Evolutionary conservation across 1,140 invertebrate species (phyloP).

Genomic region (Marisa cornuarietis): DNA sequence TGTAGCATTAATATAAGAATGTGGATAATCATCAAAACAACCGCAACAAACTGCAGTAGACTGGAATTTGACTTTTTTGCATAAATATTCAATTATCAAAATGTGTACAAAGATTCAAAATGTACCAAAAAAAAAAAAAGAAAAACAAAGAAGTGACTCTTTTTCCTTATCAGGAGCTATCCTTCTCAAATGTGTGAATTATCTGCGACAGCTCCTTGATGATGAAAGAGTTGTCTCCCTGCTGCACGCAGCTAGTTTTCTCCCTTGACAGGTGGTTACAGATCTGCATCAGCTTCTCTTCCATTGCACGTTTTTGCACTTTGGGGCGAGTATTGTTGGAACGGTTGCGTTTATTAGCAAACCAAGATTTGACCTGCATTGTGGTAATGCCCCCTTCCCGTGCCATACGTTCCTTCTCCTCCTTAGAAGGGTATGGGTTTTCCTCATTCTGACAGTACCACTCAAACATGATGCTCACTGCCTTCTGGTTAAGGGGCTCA

Average conservation of each 20-base stretch:
- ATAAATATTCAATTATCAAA: no score
- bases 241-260: constrained; percentile 34
- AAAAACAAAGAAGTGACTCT: no score
- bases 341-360: constrained; percentile 62
- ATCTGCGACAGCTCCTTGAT: constrained; percentile 58
- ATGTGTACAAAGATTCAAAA: no score
- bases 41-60: no score
- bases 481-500: constrained; percentile 53
- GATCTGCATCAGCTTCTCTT: constrained; percentile 50
- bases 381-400: constrained; percentile 53
- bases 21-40: no score
- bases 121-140: no score
- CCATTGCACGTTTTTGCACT: constrained; percentile 56
- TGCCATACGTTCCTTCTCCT: constrained; percentile 56
- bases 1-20: no score
- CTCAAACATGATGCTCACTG: constrained; percentile 50
- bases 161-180: not conserved
- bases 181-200: constrained; percentile 27
- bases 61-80: no score
- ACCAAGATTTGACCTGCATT: constrained; percentile 63
- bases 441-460: constrained; percentile 56
- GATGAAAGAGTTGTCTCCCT: constrained; percentile 52
- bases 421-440: constrained; percentile 59
- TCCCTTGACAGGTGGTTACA: constrained; percentile 50
- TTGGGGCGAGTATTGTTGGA: constrained; percentile 63